Evolutionary conservation across 2,113 vertebrate species (phyloP), one percentile per base, ranked within the genome.

Genomic region (Strix uralensis): DNA sequence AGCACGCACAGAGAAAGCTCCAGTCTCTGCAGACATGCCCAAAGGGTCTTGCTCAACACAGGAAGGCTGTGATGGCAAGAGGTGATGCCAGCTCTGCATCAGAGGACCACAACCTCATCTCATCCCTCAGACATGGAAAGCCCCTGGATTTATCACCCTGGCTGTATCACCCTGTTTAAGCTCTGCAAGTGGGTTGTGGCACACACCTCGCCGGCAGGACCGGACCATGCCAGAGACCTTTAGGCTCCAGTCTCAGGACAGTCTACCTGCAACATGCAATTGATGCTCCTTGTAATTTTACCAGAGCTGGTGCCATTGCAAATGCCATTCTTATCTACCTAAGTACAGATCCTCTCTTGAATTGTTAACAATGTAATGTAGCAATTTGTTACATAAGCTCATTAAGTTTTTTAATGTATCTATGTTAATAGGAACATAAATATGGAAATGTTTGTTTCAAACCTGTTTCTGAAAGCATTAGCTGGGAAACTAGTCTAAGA

Each of bases 201-300:
- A 49, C 80, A 23, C 62, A 8, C 59, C 82, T 73, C 29, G 1
- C 74, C 15, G 44, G 32, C 3, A 7, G 90, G 92, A 73, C 70
- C 9, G 57, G 67, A 23, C 89, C 22, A 15, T 46, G 49, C 36
- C 13, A 10, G 78, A 92, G 89, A 90, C 92, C 94, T 96, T 3
- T 4, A 86, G 96, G 88, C 92, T 97, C 78, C 84, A 91, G 87
- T 29, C 95, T 90, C 88, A 81, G 94, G 51, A 73, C 79, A 62
- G 82, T 57, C 71, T 87, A 15, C 81, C 61, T 38, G 66, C 90
- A 81, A 74, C 78, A 7, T 66, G 91, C 87, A 96, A 96, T 95
- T 93, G 89, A 55, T 96, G 91, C 87, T 94, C 97, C 96, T 96
- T 97, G 89, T 97, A 95, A 97, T 95, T 95, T 95, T 90, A 88